Evolutionary conservation across 2,797 vertebrate species (phyloP), one percentile per base, ranked within the genome.

Genomic region (Aselliscus stoliczkanus): DNA sequence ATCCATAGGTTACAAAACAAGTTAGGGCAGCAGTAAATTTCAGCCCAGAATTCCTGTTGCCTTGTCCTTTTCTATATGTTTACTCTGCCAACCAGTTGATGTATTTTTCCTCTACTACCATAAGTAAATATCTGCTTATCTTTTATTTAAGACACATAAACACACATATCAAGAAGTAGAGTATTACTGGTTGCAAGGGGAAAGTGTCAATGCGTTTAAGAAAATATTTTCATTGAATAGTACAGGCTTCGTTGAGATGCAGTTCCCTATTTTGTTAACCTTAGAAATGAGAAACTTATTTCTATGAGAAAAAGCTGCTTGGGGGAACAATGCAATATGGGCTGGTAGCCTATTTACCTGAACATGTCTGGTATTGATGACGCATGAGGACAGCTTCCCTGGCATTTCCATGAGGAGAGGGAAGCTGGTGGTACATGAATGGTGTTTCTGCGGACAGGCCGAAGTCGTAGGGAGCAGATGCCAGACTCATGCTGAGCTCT

Each of bases 71-170:
- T 90, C 52, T 52, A 4, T 25, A 11, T 12, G 4, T 58, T 37
- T 54, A 4, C 50, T 37, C 47, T 1, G 58, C n/a, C 15, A 34
- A 54, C 14, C 13, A 47, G n/a, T 65, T 70, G 82, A 20, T 15
- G 9, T 65, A 70, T 34, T 95, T 80, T 64, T 67, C 54, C 39
- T 94, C 23, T 86, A 18, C 54, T 44, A 14, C 21, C 56, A 0
- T 47, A 56, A 72, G 37, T 92, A 86, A 79, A 92, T 70, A 67
- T 54, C 34, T 91, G 54, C n/a, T 76, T 89, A 69, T 89, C 56
- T 94, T 96, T 93, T 72, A 80, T 91, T 91, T 80, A 95, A 92
- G 90, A 94, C 80, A 91, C 84, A 92, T 23, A 93, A 94, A 56
- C 44, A 70, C 37, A 44, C 76, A 65, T 60, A 31, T 93, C 67